Conservation (phyloP, 2,888 invertebrate species). For the Lampropteryx suffumata region DNA sequence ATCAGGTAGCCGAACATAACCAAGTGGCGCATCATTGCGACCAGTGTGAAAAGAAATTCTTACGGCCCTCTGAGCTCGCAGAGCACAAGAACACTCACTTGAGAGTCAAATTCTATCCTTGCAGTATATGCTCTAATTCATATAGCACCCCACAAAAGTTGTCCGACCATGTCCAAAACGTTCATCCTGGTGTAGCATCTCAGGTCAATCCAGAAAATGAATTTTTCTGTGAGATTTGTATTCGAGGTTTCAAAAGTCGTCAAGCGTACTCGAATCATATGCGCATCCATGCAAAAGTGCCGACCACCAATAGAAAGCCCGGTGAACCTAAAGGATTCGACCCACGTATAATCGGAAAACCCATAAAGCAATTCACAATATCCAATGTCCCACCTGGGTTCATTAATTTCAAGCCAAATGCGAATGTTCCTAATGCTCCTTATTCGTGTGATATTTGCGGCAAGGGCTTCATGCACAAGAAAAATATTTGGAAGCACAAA, state of each 20-base stretch:
- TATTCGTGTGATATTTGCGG: constrained; percentile 86
- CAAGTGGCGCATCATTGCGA: constrained; percentile 82
- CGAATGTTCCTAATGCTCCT: constrained; percentile 73
- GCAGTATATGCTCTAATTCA: constrained; percentile 81
- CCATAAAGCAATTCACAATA: constrained; percentile 64
- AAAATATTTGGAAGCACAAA: constrained; percentile 81
- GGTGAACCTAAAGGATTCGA: constrained; percentile 65
- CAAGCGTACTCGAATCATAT: constrained; percentile 81
- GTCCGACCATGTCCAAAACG: constrained; percentile 79
- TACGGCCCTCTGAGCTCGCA: constrained; percentile 82
- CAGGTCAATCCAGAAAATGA: constrained; percentile 54
- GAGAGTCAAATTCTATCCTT: constrained; percentile 85
- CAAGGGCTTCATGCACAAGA: constrained; percentile 82
- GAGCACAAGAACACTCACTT: constrained; percentile 87
- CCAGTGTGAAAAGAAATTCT: constrained; percentile 85
- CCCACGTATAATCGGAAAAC: constrained; percentile 72
- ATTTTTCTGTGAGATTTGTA: constrained; percentile 83
- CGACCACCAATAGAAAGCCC: constrained; percentile 75
- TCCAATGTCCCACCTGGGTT: constrained; percentile 53
- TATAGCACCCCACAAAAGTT: constrained; percentile 85
- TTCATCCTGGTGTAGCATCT: constrained; percentile 68
- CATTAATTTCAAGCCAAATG: constrained; percentile 63
- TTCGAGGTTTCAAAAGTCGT: constrained; percentile 82
- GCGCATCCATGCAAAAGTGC: constrained; percentile 79
- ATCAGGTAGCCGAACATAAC: constrained; percentile 81